A percentile compares a stretch with the other conserved stretches of the same genome.
phyloP scores from a whole-genome alignment of 2,797 vertebrate species.

The Poecile montanus region DNA sequence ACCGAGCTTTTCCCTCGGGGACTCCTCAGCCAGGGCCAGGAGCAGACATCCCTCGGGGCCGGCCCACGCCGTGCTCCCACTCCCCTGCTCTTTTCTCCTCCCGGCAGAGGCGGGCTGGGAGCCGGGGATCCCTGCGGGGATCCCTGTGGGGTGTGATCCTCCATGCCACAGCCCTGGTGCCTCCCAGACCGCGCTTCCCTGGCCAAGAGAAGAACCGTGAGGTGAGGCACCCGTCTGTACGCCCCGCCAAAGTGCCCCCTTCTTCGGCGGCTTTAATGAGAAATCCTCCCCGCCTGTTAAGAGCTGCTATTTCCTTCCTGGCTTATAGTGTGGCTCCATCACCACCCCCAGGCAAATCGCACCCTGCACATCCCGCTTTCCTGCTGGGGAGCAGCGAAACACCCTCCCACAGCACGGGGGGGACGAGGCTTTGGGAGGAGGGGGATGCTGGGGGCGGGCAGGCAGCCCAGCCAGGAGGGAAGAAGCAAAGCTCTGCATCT shows the following conservation, averaged over 20 bases:
- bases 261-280: neutral
- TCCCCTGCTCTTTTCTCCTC: neutral
- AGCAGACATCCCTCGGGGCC: fast-evolving
- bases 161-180: fast-evolving
- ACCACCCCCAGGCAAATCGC: fast-evolving
- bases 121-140: fast-evolving
- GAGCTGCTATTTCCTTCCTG: neutral
- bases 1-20: fast-evolving
- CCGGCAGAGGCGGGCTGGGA: neutral
- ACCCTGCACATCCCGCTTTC: fast-evolving
- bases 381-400: fast-evolving
- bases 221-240: neutral
- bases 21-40: neutral
- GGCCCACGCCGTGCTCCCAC: neutral
- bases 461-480: neutral
- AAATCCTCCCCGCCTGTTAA: neutral
- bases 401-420: fast-evolving
- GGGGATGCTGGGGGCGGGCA: neutral
- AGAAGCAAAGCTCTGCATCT: neutral
- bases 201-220: neutral
- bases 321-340: neutral
- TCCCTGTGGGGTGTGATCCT: neutral
- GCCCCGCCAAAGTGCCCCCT: fast-evolving
- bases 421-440: neutral
- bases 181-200: neutral